These are phyloP conservation scores for Lasioglossum oenotherae DNA, from an alignment of 2,888 invertebrate genomes.

Conservation along the genomic window DNA sequence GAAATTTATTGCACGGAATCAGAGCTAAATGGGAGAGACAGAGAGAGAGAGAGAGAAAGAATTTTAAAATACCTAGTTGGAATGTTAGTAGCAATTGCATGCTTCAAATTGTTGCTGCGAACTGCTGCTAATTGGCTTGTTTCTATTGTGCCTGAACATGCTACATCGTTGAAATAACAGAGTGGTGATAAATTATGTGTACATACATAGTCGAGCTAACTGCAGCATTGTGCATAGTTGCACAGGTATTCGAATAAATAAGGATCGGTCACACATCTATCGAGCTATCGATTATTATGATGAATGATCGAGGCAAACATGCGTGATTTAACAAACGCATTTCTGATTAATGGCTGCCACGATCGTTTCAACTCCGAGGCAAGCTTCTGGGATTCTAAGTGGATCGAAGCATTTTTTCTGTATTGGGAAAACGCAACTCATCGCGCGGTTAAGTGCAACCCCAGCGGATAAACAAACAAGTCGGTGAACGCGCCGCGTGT, in stretches of 20 bases:
- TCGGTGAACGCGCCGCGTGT: constrained; percentile 17
- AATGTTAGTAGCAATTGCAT: neutral
- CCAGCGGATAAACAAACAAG: constrained; percentile 9
- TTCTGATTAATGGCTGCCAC: neutral
- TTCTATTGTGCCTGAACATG: neutral
- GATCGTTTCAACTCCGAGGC: neutral
- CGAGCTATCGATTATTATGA: neutral
- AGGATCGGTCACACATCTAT: neutral
- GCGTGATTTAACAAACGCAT: neutral
- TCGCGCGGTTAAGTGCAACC: neutral
- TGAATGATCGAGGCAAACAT: neutral
- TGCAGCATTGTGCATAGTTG: neutral
- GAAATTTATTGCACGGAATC: neutral
- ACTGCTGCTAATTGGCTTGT: neutral
- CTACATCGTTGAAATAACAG: neutral
- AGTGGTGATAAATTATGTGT: neutral
- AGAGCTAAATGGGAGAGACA: neutral
- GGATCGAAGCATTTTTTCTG: neutral
- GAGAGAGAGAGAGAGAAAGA: neutral
- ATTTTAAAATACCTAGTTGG: neutral
- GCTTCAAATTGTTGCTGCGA: neutral
- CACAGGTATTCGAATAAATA: neutral
- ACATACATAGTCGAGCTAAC: neutral
- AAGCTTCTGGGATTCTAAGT: neutral
- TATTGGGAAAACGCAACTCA: neutral